These are phyloP conservation scores for Opisthocomus hoazin DNA, from an alignment of 2,113 vertebrate species.

Conservation along the genomic window DNA sequence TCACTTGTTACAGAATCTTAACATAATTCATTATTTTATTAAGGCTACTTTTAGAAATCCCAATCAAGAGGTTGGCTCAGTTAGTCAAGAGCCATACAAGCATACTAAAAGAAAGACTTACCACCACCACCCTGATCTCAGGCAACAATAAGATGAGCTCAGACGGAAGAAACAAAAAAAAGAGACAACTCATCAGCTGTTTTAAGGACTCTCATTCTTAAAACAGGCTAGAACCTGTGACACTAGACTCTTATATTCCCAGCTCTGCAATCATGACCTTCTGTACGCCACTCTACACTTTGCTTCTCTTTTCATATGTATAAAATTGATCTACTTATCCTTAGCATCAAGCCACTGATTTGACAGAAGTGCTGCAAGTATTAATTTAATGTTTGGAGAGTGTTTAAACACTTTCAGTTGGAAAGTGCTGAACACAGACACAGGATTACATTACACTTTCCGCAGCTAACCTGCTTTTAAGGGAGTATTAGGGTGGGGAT, in stretches of 20 bases:
- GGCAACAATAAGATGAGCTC: neutral
- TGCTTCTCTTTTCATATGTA: neutral
- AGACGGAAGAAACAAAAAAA: neutral
- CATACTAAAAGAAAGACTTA: neutral
- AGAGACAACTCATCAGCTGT: neutral
- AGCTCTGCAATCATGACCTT: neutral
- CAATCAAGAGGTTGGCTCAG: neutral
- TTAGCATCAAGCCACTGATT: neutral
- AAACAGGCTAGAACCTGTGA: neutral
- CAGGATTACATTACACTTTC: conserved; percentile 27
- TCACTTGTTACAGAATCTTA: neutral
- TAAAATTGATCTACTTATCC: neutral
- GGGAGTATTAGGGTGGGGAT: conserved; percentile 8
- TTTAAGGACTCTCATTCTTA: neutral
- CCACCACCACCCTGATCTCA: neutral
- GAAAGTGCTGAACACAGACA: conserved; percentile 6
- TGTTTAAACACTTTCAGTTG: conserved; percentile 20
- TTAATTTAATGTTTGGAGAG: conserved; percentile 28
- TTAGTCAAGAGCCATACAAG: neutral
- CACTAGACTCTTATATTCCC: neutral
- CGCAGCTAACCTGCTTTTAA: conserved; percentile 51
- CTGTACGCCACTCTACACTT: neutral
- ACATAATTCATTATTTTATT: neutral
- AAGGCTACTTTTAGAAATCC: neutral
- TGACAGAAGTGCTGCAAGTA: conserved; percentile 13